Conservation (phyloP, 2,888 invertebrate species). For the Drosophila tanythrix region DNA sequence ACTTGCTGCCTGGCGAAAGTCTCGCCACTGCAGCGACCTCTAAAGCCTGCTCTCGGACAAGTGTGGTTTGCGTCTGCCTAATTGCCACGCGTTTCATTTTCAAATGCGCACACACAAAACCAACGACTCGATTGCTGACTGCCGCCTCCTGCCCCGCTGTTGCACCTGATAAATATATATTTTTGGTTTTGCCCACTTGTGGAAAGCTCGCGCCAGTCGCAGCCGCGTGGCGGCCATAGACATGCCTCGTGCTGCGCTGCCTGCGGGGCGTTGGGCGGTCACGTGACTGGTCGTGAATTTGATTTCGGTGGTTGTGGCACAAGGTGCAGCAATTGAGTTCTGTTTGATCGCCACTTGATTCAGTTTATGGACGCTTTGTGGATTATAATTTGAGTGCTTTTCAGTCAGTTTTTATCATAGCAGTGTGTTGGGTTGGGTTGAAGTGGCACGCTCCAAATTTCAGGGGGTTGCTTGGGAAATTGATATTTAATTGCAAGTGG, state of each 20-base stretch:
- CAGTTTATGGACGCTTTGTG: constrained; percentile 36
- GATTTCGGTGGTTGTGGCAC: constrained; percentile 29
- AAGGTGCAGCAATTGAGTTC: constrained; percentile 31
- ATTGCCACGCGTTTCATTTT: constrained; percentile 67
- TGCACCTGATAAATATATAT: constrained; percentile 53
- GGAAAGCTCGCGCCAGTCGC: constrained; percentile 35
- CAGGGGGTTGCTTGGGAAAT: constrained; percentile 16
- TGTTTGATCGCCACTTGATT: constrained; percentile 57
- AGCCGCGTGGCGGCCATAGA: constrained; percentile 48
- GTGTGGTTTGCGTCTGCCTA: constrained; percentile 49
- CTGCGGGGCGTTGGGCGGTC: constrained; percentile 61
- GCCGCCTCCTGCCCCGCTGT: constrained; percentile 20
- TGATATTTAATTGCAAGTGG: constrained; percentile 25
- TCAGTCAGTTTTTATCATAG: constrained; percentile 24
- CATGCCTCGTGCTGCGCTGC: constrained; percentile 42
- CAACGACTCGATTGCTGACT: constrained; percentile 8
- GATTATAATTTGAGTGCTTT: constrained; percentile 60
- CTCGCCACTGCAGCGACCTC: constrained; percentile 38
- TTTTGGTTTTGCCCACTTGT: constrained; percentile 37
- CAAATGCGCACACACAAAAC: constrained; percentile 36
- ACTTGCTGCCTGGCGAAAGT: constrained; percentile 70
- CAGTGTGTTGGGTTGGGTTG: background rate
- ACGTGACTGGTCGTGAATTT: constrained; percentile 50
- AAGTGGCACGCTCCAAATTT: constrained; percentile 38
- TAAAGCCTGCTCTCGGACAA: constrained; percentile 43